Conservation (phyloP, 2,113 vertebrate species). For the Oxyura jamaicensis region DNA sequence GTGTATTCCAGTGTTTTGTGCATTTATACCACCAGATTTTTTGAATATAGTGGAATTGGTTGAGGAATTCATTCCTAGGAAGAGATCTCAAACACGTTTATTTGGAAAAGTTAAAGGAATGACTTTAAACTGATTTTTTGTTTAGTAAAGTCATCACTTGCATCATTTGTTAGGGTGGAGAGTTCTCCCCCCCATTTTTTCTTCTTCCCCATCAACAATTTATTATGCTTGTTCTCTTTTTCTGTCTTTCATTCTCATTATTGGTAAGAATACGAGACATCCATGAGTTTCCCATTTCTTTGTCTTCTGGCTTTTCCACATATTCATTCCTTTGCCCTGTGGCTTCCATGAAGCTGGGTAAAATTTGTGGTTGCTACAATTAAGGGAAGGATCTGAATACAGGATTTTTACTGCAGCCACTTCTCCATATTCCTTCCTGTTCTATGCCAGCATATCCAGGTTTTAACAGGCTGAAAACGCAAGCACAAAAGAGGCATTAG, state of each 20-base stretch:
- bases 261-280: not conserved
- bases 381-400: not conserved
- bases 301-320: not conserved
- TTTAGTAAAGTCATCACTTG: not conserved
- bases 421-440: not conserved
- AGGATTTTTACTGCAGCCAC: fast-evolving
- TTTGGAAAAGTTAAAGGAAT: not conserved
- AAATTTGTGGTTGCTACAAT: not conserved
- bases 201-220: not conserved
- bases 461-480: not conserved
- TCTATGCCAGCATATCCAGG: not conserved
- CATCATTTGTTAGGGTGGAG: not conserved
- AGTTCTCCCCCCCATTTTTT: not conserved
- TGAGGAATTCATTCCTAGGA: not conserved
- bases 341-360: not conserved
- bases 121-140: not conserved
- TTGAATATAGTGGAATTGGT: not conserved
- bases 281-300: not conserved
- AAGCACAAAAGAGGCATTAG: not conserved
- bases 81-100: not conserved
- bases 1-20: fast-evolving
- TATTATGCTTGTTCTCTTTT: not conserved
- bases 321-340: not conserved
- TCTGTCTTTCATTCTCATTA: not conserved
- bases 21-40: not conserved